Conservation (phyloP, 2,113 vertebrate species). For the Pipra filicauda region DNA sequence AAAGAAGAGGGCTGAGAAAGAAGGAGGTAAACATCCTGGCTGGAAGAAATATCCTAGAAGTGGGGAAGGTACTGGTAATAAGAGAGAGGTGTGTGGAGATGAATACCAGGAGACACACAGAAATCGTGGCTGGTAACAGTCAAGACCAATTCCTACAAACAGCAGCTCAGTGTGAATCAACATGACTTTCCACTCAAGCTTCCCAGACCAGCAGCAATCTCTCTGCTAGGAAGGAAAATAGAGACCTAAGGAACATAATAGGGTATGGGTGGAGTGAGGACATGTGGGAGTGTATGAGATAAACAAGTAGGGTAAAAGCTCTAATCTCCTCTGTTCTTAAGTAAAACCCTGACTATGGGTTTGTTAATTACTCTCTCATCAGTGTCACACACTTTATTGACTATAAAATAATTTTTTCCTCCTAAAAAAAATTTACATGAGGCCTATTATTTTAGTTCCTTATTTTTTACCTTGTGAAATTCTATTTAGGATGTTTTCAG, state of each 20-base stretch:
- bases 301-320: not conserved
- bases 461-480: not conserved
- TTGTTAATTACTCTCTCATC: not conserved
- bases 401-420: not conserved
- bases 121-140: accelerated
- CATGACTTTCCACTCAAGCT: not conserved
- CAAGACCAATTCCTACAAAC: not conserved
- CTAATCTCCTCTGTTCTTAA: accelerated
- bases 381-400: not conserved
- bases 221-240: not conserved
- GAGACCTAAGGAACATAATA: not conserved
- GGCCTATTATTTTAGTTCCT: not conserved
- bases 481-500: not conserved
- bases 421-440: not conserved
- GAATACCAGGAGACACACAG: not conserved
- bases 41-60: not conserved
- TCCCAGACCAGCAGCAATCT: not conserved
- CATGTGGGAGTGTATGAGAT: not conserved
- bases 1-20: not conserved
- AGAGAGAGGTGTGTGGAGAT: not conserved
- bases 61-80: not conserved
- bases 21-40: not conserved
- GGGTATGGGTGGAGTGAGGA: too few relatives aligned
- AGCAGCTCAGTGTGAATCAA: not conserved
- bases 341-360: not conserved